Percentiles rank a stretch among this genome's conserved stretches.
These are phyloP conservation scores for Drosophila flavopinicola DNA, from an alignment of 2,888 invertebrate genomes.

Conservation along the genomic window DNA sequence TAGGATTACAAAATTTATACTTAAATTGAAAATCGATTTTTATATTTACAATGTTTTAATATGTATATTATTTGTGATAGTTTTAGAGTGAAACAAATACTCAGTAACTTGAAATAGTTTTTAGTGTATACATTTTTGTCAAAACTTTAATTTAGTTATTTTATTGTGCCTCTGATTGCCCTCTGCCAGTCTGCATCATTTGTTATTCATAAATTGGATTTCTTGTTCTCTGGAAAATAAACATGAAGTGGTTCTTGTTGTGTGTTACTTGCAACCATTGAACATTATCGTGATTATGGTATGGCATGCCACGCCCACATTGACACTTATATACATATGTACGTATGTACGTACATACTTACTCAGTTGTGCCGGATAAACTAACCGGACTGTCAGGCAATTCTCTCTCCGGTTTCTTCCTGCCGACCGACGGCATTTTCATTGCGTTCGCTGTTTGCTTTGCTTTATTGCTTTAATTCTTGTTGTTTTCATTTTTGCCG, in stretches of 20 bases:
- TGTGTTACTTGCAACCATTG: constrained; percentile 17
- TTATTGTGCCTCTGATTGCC: no score
- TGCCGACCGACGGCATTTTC: constrained; percentile 23
- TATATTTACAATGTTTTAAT: no score
- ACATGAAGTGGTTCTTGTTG: constrained; percentile 2
- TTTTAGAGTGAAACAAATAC: no score
- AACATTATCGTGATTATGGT: constrained; percentile 38
- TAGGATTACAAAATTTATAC: no score
- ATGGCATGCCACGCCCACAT: constrained; percentile 42
- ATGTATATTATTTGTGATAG: no score
- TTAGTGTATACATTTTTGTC: no score
- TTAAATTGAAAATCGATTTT: no score
- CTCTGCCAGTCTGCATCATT: background rate
- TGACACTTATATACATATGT: constrained; percentile 2
- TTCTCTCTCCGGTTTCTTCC: constrained; percentile 1
- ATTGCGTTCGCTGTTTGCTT: constrained; percentile 29
- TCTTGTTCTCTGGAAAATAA: constrained; percentile 5
- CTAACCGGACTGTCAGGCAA: constrained; percentile 13
- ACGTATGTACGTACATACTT: no score
- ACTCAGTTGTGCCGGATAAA: constrained; percentile 13
- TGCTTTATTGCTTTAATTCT: constrained; percentile 41
- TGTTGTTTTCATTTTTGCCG: constrained; percentile 21
- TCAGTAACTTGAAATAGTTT: no score
- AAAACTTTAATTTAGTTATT: no score
- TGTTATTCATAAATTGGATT: constrained; percentile 14